These are phyloP conservation scores for Dryobota labecula DNA, from an alignment of 2,888 invertebrate genomes.

Conservation along the genomic window DNA sequence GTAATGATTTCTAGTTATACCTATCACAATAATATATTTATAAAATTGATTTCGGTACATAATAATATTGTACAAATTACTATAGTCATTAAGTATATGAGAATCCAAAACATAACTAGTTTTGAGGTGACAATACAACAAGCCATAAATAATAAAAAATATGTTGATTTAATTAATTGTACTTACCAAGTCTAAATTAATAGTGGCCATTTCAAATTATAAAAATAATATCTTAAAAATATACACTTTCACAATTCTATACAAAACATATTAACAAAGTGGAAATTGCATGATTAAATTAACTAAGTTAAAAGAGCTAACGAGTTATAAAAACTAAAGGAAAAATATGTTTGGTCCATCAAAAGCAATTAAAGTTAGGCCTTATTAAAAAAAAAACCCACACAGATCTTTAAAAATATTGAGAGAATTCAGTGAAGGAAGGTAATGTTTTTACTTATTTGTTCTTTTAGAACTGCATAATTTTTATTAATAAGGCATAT, in stretches of 20 bases:
- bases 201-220: constrained; percentile 37
- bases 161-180: constrained; percentile 41
- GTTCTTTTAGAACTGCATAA: constrained; percentile 63
- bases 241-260: constrained; percentile 39
- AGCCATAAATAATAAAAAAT: constrained; percentile 41
- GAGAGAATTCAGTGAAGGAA: constrained; percentile 22
- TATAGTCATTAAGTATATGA: constrained; percentile 8
- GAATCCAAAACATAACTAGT: constrained; percentile 34
- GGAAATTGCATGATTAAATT: constrained; percentile 31
- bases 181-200: constrained; percentile 36
- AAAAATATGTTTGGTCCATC: constrained; percentile 60
- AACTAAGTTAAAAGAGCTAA: constrained; percentile 20
- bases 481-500: constrained; percentile 59
- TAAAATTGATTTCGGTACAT: constrained; percentile 24
- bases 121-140: constrained; percentile 38
- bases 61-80: constrained; percentile 32
- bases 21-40: constrained; percentile 51
- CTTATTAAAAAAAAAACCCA: constrained; percentile 55
- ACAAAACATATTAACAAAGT: constrained; percentile 45
- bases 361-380: constrained; percentile 54
- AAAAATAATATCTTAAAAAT: constrained; percentile 34
- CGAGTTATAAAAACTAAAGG: constrained; percentile 31
- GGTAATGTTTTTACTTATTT: constrained; percentile 57
- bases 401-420: constrained; percentile 43
- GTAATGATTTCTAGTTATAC: constrained; percentile 50